Percentiles rank a stretch among this genome's conserved stretches.
These are phyloP conservation scores for Polyommatus iphigenia DNA, from an alignment of 2,888 invertebrate species.

Conservation along the genomic window DNA sequence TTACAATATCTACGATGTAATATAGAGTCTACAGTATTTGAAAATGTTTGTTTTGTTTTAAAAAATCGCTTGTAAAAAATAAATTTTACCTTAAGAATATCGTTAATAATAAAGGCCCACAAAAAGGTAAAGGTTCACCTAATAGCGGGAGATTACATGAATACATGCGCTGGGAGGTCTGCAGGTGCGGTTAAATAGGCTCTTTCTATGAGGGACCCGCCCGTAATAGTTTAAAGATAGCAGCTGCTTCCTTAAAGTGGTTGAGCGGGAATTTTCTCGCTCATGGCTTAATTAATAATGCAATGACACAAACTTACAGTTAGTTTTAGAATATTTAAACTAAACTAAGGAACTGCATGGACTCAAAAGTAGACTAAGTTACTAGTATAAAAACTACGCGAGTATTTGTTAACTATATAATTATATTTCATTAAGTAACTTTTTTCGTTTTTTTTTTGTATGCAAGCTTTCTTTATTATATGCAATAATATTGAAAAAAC, in stretches of 20 bases:
- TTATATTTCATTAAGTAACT: no score
- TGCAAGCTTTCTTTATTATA: no score
- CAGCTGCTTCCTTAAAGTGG: slow-evolving; percentile 22
- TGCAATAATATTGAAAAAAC: no score
- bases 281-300: slow-evolving; percentile 3
- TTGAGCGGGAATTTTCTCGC: not conserved
- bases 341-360: not conserved
- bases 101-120: not conserved
- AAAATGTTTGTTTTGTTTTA: no score
- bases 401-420: no score
- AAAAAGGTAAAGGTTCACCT: slow-evolving; percentile 3
- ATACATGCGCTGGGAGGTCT: slow-evolving; percentile 12
- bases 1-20: no score
- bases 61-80: no score
- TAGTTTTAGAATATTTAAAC: slow-evolving; percentile 5
- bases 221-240: slow-evolving; percentile 19
- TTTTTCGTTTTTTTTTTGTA: no score
- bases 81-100: not conserved
- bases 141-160: not conserved
- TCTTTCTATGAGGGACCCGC: slow-evolving; percentile 16
- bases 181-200: slow-evolving; percentile 19
- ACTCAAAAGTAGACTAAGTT: not conserved
- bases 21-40: no score
- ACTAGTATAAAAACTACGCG: no score
- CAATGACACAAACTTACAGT: slow-evolving; percentile 2